Conservation (phyloP, 2,888 invertebrate genomes). For the Graphium colonna region DNA sequence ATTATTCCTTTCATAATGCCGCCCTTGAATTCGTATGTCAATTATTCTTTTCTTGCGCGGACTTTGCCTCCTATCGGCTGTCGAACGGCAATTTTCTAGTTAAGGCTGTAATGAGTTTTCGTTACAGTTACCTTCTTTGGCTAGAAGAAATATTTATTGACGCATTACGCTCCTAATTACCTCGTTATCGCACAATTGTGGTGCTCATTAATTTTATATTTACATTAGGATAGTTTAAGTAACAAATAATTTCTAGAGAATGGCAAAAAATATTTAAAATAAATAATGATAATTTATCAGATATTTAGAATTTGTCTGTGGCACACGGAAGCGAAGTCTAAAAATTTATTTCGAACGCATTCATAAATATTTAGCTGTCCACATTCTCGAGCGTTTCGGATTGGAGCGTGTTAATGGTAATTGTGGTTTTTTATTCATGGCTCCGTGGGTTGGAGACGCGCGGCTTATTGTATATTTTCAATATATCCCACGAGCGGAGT, state of each 20-base stretch:
- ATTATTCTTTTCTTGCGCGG: constrained; percentile 22
- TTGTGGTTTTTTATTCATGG: constrained; percentile 17
- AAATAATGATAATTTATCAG: background rate
- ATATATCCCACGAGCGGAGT: background rate
- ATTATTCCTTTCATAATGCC: constrained; percentile 16
- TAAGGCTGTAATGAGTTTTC: constrained; percentile 13
- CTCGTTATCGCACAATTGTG: too few species aligned
- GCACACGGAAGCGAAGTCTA: background rate
- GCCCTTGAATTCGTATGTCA: constrained; percentile 20
- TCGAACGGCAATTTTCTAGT: constrained; percentile 20
- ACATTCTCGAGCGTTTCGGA: constrained; percentile 3
- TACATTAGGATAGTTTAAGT: too few species aligned
- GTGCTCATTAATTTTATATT: constrained; percentile 2
- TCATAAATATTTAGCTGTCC: constrained; percentile 8
- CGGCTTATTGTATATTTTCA: constrained; percentile 5
- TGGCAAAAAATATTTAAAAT: too few species aligned
- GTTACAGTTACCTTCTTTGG: constrained; percentile 1
- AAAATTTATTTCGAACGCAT: background rate
- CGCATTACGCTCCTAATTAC: too few species aligned
- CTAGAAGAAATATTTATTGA: background rate
- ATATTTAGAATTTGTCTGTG: background rate
- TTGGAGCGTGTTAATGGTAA: background rate
- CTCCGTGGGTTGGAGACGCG: background rate
- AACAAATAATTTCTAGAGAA: too few species aligned
- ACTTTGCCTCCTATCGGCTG: constrained; percentile 16